Conservation (phyloP, 1,140 invertebrate genomes). For the Drosophila lowei region DNA sequence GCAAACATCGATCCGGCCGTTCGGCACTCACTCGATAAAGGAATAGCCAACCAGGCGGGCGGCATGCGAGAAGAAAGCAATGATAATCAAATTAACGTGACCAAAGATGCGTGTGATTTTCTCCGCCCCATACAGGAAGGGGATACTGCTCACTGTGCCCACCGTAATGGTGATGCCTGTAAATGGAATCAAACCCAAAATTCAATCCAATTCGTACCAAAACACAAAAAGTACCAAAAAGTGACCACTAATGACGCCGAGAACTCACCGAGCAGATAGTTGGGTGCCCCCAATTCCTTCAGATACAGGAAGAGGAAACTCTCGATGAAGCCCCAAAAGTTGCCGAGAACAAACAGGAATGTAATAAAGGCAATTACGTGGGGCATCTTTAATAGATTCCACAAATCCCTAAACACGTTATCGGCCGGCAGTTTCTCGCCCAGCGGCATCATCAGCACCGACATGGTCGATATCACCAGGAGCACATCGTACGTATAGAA, state of each 20-base stretch:
- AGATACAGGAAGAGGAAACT: conserved; percentile 93
- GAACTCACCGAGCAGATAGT: conserved; percentile 89
- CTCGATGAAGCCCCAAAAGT: conserved; percentile 93
- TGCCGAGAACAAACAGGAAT: conserved; percentile 90
- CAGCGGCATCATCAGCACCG: conserved; percentile 88
- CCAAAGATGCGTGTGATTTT: conserved; percentile 91
- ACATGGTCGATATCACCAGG: conserved; percentile 87
- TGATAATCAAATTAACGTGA: conserved; percentile 91
- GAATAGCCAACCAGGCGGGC: conserved; percentile 91
- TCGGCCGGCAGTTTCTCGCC: conserved; percentile 89
- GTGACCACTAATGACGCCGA: not conserved
- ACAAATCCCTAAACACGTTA: conserved; percentile 87
- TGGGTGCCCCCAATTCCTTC: conserved; percentile 90
- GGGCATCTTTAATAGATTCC: conserved; percentile 89
- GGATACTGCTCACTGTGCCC: conserved; percentile 90
- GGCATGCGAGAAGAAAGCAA: conserved; percentile 92
- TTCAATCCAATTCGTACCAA: not conserved
- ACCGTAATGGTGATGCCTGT: conserved; percentile 90
- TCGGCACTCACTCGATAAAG: conserved; percentile 88
- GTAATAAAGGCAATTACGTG: conserved; percentile 90
- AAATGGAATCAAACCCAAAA: not conserved
- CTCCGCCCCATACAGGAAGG: conserved; percentile 91
- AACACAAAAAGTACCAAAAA: not conserved
- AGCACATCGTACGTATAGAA: conserved; percentile 90
- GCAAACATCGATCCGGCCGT: conserved; percentile 29